Base-by-base conservation (phyloP, 2,113 vertebrate genomes). In the Rhinolophus ferrumequinum region DNA sequence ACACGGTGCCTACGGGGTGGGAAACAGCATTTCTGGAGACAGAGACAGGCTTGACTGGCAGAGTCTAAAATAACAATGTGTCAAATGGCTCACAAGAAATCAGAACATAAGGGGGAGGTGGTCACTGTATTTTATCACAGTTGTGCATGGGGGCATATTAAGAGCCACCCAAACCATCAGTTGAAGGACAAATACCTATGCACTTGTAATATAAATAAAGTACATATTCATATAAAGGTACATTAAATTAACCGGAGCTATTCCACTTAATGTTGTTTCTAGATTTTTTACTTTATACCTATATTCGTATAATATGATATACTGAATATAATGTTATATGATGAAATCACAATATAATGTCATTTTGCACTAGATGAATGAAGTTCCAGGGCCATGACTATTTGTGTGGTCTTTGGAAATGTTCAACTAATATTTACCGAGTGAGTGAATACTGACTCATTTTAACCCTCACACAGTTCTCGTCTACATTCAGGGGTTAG, bases 91-190 rank as follows among this genome's bases (percentile, higher is more conserved):
- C 81, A 82, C 56, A 28, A 81, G 76, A 30, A 7, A 93, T 90
- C 56, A 88, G 80, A 85, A 79, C 19, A 94, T 62, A 96, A 90
- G 69, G 89, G 88, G 50, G 67, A 92, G 52, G 76, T 95, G 56
- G 81, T 86, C 95, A 92, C 67, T 70, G 64, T 76, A 90, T 96
- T 97, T 97, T 96, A 79, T 88, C 88, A 93, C 8, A 95, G 76
- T 76, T 44, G 7, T 75, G 24, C 47, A 95, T 14, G 87, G 67
- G n/a, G 50, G 15, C 41, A 47, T 75, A 90, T 84, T 90, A 95
- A 81, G 8, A 83, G 38, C 66, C 96, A 93, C 24, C 54, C 54
- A 38, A 79, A 84, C 26, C 22, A 92, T 64, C 5, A 60, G 21
- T 75, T 38, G 80, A 90, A 84, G 47, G 80, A 69, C 88, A 95